Evolutionary conservation across 2,797 vertebrate species (phyloP), one percentile per base, ranked within the genome.

Genomic region (Pygocentrus nattereri): DNA sequence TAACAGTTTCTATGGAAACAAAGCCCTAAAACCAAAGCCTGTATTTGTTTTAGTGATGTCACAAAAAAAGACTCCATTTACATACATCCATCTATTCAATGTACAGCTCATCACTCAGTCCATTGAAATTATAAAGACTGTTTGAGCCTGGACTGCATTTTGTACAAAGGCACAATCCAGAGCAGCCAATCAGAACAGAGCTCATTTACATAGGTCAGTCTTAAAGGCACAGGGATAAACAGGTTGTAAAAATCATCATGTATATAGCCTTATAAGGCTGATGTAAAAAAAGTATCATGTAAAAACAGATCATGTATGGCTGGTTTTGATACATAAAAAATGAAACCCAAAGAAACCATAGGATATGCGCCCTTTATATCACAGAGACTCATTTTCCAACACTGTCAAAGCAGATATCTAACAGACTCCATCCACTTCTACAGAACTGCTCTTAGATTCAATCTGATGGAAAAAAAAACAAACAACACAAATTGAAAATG

Each of bases 401-500:
- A 56, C 19, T 2, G 30, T 54, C 49, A 52, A 54, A n/a, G 50
- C 50, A 73, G 54, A 54, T 13, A 73, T 73, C 27, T 50, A 31
- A 50, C 19, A 44, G 67, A 49, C 23, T 30, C 18, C 47, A 25
- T 71, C 49, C 25, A 56, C 49, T 72, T 72, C 73, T 76, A n/a
- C 50, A 59, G 25, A 76, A 76, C 44, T 12, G 25, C 49, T 79
- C 54, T 58, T 69, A 75, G 74, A 79, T 76, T 44, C 64, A 70
- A 54, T 79, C 58, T 75, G 50, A 70, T 54, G n/a, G 58, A 71
- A 69, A 65, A 49, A 30, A 74, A 44, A 76, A 80, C 58, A 78
- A 72, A 69, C 31, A 61, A 49, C 56, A 44, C 52, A 76, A 85
- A 74, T 72, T 74, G 76, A 65, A 74, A 81, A 82, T 86, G 74